Evolutionary conservation across 2,113 vertebrate species (phyloP).

Genomic region (Empidonax traillii): DNA sequence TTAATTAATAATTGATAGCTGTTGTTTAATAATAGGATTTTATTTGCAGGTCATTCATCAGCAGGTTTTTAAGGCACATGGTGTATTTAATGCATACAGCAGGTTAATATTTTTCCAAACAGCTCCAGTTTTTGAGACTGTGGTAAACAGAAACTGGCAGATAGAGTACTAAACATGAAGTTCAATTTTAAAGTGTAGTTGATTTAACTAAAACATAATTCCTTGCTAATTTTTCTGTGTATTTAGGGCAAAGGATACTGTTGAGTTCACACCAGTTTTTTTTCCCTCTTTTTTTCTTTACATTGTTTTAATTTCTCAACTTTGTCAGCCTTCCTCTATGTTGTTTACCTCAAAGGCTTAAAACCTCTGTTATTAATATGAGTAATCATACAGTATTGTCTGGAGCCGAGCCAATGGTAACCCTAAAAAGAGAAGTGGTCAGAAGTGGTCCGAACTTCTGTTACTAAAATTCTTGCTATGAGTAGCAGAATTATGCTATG

Average conservation of each 20-base stretch:
- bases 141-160: neutral
- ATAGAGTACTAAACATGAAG: neutral
- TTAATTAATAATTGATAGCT: neutral
- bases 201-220: neutral
- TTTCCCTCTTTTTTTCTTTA: neutral
- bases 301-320: neutral
- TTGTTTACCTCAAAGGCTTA: neutral
- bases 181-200: neutral
- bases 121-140: neutral
- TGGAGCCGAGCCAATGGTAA: neutral
- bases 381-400: neutral
- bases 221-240: neutral
- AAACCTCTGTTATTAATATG: neutral
- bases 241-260: neutral
- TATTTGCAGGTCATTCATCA: neutral
- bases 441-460: neutral
- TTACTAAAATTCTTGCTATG: neutral
- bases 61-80: neutral
- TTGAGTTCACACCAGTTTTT: neutral
- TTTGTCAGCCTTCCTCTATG: neutral
- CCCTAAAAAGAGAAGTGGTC: neutral
- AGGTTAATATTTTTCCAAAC: neutral
- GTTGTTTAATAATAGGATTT: neutral
- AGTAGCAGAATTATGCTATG: too few species aligned
- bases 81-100: neutral